Conservation (phyloP, 2,797 vertebrate species). For the Sebastes vulpes region DNA sequence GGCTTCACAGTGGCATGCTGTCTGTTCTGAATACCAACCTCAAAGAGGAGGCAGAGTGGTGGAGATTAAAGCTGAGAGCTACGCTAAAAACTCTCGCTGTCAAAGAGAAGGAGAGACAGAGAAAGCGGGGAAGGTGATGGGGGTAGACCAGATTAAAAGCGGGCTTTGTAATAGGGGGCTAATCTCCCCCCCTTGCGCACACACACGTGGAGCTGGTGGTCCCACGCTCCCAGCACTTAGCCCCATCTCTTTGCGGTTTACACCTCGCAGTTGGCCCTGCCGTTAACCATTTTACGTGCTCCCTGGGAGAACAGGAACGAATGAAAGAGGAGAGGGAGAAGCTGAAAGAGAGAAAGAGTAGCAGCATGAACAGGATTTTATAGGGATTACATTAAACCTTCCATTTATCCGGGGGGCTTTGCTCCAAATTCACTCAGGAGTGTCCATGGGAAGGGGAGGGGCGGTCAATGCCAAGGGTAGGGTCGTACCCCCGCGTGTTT, state of each 20-base stretch:
- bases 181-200: constrained; percentile 61
- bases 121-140: constrained; percentile 36
- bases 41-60: constrained; percentile 52
- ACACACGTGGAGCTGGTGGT: constrained; percentile 74
- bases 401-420: constrained; percentile 83
- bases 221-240: constrained; percentile 82
- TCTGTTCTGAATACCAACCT: constrained; percentile 58
- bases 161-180: constrained; percentile 68
- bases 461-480: constrained; percentile 58
- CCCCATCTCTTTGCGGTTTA: constrained; percentile 80
- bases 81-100: constrained; percentile 59
- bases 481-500: constrained; percentile 57
- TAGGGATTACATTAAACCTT: constrained; percentile 87
- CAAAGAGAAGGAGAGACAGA: constrained; percentile 45
- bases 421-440: constrained; percentile 75
- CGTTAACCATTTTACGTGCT: constrained; percentile 81
- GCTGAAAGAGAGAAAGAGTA: constrained; percentile 75
- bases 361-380: constrained; percentile 83
- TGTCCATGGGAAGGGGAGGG: constrained; percentile 64
- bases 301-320: constrained; percentile 70
- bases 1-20: constrained; percentile 63
- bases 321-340: constrained; percentile 63
- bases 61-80: constrained; percentile 62
- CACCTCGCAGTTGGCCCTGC: constrained; percentile 72
- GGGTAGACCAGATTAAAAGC: constrained; percentile 67